Conservation (phyloP, 2,113 vertebrate species). For the Podarcis raffonei region DNA sequence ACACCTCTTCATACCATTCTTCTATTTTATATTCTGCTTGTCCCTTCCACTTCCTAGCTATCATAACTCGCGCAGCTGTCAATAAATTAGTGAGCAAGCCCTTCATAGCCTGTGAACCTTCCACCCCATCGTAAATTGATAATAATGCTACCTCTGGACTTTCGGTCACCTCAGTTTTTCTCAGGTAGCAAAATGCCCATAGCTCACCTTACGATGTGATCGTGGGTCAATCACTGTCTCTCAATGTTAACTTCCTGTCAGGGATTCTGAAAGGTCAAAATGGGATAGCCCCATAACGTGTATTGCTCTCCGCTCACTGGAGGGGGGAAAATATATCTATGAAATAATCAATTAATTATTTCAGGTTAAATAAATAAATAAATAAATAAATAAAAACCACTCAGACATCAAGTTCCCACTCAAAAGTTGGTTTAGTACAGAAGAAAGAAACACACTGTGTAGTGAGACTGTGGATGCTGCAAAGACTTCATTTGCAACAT, state of each 20-base stretch:
- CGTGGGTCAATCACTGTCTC: neutral
- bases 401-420: slow-evolving; percentile 23
- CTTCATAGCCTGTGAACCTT: no score
- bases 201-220: neutral
- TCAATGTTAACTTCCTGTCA: neutral
- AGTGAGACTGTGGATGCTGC: neutral
- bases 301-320: neutral
- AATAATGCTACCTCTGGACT: no score
- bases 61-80: no score
- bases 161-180: neutral
- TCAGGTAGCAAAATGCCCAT: neutral
- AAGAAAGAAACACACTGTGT: neutral
- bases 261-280: neutral
- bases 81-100: no score
- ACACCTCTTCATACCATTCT: no score
- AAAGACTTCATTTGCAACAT: neutral
- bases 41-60: no score
- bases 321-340: neutral
- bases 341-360: neutral
- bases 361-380: neutral
- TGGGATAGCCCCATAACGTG: neutral
- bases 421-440: neutral
- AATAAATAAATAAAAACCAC: no score
- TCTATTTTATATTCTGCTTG: no score
- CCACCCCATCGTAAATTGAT: no score